Evolutionary conservation across 2,888 invertebrate genomes (phyloP), one percentile per base, ranked within the genome.

Genomic region (Itoplectis maculator): DNA sequence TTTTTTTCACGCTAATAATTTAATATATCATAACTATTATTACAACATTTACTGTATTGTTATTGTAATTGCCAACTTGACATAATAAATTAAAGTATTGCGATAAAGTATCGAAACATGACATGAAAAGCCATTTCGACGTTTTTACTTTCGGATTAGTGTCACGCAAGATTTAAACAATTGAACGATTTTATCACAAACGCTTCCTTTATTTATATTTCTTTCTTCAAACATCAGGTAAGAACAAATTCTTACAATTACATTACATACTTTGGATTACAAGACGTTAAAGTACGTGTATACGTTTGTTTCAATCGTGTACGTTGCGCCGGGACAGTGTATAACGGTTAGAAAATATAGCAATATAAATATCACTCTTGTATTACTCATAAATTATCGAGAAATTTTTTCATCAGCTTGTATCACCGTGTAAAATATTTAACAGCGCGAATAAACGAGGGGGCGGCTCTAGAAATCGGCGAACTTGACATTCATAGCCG

Each of bases 51-150:
- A 84, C 79, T 87, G 84, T 86, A 89, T 83, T 87, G 87, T 87
- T 89, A 89, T 85, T 89, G 89, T 89, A 89, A 89, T 89, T 89
- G 88, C 87, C 88, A 88, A 89, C 86, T 88, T 87, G 85, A 88
- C 81, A 87, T 88, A 89, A 89, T 89, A 89, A 89, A 89, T 86
- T 86, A 86, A 85, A 84, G 79, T 84, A 86, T 86, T 84, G 86
- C 79, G 83, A 86, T 79, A 85, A 84, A 79, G 29, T 59, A 56
- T 65, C 11, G 29, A 47, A 56, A 61, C 42, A 1, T 3, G 35
- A 76, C 56, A 63, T 54, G 11, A 61, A 47, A 74, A 29, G 29
- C 29, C 29, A 29, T 29, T 29, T n/a, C 40, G 37, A 54, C 20
- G 51, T 40, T n/a, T n/a, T n/a, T n/a, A n/a, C n/a, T n/a, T n/a